A percentile compares a stretch with the other conserved stretches of the same genome.
These are phyloP conservation scores for Candoia aspera DNA, from an alignment of 2,113 vertebrate genomes.

Conservation along the genomic window DNA sequence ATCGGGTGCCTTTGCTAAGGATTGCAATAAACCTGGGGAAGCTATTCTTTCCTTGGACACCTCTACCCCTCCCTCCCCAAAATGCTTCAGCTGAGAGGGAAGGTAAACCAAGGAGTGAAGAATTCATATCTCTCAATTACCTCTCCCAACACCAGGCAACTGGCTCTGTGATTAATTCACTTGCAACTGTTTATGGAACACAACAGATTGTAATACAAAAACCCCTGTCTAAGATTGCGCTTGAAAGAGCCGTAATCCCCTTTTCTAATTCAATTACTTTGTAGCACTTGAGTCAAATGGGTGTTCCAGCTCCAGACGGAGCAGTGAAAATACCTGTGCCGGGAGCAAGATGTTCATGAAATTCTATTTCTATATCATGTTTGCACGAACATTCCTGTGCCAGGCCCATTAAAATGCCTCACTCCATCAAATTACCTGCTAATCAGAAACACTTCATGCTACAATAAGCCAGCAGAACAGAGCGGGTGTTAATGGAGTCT, in stretches of 20 bases:
- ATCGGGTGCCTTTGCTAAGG: background rate
- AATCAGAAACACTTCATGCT: slow-evolving; percentile 1
- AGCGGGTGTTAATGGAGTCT: background rate
- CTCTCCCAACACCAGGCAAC: slow-evolving; percentile 26
- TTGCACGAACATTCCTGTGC: background rate
- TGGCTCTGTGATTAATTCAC: slow-evolving; percentile 1
- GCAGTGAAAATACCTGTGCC: fast-evolving
- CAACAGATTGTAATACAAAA: slow-evolving; percentile 8
- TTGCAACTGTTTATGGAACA: background rate
- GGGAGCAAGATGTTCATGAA: background rate
- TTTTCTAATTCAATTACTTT: background rate
- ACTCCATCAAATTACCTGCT: background rate
- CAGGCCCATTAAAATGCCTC: slow-evolving; percentile 6
- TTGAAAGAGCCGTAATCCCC: slow-evolving; percentile 18
- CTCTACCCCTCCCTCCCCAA: background rate
- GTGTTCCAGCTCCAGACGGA: background rate
- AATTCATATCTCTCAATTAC: slow-evolving; percentile 20
- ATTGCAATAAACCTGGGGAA: too few relatives aligned
- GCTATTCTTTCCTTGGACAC: background rate
- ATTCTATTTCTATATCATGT: background rate
- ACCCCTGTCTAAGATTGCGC: background rate
- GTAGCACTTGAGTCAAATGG: background rate
- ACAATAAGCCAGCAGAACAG: background rate
- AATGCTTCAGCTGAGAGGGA: background rate
- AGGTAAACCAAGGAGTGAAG: background rate